A percentile compares a stretch with the other conserved stretches of the same genome.
Evolutionary conservation across 2,113 vertebrate species (phyloP).

Genomic region (Bagarius yarrelli): DNA sequence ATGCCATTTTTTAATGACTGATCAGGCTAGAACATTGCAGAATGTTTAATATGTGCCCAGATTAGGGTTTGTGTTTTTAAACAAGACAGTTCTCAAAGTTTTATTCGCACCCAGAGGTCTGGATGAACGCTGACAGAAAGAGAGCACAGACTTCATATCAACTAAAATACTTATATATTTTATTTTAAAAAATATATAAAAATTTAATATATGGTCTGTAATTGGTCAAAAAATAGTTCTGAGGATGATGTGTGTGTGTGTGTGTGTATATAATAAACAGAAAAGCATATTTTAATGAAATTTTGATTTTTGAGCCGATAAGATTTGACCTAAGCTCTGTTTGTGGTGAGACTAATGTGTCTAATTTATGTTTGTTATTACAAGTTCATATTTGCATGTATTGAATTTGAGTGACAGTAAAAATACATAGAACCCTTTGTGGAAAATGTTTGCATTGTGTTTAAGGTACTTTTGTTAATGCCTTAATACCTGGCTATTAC

Average conservation of each 20-base stretch:
- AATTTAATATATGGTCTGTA: not conserved
- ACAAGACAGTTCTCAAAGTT: not conserved
- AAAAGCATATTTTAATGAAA: not conserved
- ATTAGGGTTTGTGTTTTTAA: slow-evolving; percentile 19
- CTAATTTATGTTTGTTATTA: slow-evolving; percentile 37
- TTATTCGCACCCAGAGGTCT: not conserved
- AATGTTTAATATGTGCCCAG: not conserved
- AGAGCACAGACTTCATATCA: not conserved
- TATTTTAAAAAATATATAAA: slow-evolving; percentile 8
- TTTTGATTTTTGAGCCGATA: slow-evolving; percentile 7
- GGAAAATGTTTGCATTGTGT: slow-evolving; percentile 9
- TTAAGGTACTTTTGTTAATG: too few relatives aligned
- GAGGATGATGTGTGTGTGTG: too few relatives aligned
- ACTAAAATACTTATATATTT: not conserved
- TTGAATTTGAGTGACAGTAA: slow-evolving; percentile 16
- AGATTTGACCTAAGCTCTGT: not conserved
- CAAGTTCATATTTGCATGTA: slow-evolving; percentile 11
- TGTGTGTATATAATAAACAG: not conserved
- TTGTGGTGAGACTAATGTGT: not conserved
- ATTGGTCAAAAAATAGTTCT: not conserved
- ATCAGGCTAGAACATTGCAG: not conserved
- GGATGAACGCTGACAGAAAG: not conserved
- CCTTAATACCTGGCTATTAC: too few relatives aligned
- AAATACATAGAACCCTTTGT: slow-evolving; percentile 36
- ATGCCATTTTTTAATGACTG: slow-evolving; percentile 22